Evolutionary conservation across 2,888 invertebrate species (phyloP).

Genomic region (Leucania comma): DNA sequence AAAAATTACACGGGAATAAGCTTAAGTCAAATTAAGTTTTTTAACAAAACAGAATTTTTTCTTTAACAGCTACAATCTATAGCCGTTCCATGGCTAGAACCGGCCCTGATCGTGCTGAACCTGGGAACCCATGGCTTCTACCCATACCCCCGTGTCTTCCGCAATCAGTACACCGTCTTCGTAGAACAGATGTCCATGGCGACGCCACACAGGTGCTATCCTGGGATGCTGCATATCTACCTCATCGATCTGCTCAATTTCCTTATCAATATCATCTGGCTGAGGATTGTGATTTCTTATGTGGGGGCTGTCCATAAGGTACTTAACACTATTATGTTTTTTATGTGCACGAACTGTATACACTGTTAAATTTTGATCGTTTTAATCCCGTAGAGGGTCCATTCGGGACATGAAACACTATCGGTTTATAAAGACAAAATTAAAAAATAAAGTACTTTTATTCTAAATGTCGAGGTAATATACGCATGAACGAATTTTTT

Average conservation of each 20-base stretch:
- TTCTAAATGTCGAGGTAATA: too few relatives aligned
- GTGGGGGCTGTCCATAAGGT: slow-evolving; percentile 79
- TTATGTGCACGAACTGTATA: not conserved
- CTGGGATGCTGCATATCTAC: slow-evolving; percentile 81
- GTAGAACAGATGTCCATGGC: slow-evolving; percentile 70
- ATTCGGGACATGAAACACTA: too few relatives aligned
- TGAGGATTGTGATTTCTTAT: slow-evolving; percentile 77
- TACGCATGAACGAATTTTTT: too few relatives aligned
- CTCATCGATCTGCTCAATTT: slow-evolving; percentile 78
- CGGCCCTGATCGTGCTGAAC: slow-evolving; percentile 77
- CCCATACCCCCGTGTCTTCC: slow-evolving; percentile 77
- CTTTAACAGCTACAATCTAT: slow-evolving; percentile 71
- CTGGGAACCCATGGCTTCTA: slow-evolving; percentile 85
- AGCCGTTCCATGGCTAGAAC: slow-evolving; percentile 76
- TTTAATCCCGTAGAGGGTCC: too few relatives aligned
- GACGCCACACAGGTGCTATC: slow-evolving; percentile 75
- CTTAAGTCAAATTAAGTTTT: too few relatives aligned
- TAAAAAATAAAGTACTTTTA: too few relatives aligned
- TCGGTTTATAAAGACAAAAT: too few relatives aligned
- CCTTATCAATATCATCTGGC: slow-evolving; percentile 81
- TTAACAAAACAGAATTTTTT: not conserved
- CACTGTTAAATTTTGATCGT: too few relatives aligned
- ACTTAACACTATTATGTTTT: not conserved
- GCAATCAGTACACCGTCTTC: slow-evolving; percentile 70
- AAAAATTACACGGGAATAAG: too few relatives aligned